Percentiles rank a stretch among this genome's conserved stretches.
These are phyloP conservation scores for Volucella inflata DNA, from an alignment of 2,888 invertebrate genomes.

Conservation along the genomic window DNA sequence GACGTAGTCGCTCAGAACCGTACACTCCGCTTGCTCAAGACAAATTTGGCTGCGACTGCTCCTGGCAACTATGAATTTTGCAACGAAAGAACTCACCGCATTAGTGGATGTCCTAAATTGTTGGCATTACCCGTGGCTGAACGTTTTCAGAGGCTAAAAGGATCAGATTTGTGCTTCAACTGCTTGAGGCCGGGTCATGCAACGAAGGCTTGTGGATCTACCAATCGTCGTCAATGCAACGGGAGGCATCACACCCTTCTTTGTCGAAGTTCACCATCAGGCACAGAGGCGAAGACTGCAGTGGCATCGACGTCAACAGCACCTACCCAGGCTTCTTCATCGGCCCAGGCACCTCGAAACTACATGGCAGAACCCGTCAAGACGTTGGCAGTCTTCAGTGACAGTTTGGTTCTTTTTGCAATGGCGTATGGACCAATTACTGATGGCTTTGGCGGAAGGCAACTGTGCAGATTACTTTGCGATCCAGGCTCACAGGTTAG, in stretches of 20 bases:
- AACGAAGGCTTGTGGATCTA: conserved; percentile 39
- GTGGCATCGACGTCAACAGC: neutral
- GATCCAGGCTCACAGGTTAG: conserved; percentile 47
- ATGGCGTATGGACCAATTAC: conserved; percentile 45
- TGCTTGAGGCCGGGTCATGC: conserved; percentile 44
- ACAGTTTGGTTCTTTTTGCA: conserved; percentile 44
- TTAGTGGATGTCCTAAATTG: conserved; percentile 8
- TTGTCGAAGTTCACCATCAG: no score
- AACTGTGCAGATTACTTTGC: conserved; percentile 55
- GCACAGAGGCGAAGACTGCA: neutral
- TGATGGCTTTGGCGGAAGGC: conserved; percentile 45
- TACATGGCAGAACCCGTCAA: conserved; percentile 19
- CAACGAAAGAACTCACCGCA: neutral
- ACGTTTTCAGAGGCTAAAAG: conserved; percentile 26
- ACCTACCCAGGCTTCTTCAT: neutral
- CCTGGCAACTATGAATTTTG: conserved; percentile 2
- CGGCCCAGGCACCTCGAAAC: conserved; percentile 41
- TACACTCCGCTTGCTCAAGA: conserved; percentile 1
- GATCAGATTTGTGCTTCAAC: conserved; percentile 47
- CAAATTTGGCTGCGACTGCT: conserved; percentile 11
- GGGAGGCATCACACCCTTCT: conserved; percentile 38
- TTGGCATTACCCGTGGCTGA: conserved; percentile 20
- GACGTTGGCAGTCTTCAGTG: conserved; percentile 47
- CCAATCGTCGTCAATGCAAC: conserved; percentile 38
- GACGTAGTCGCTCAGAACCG: neutral